Base-by-base conservation (phyloP, 1,140 invertebrate genomes). In the silkworm (Bombyx mori) region DNA sequence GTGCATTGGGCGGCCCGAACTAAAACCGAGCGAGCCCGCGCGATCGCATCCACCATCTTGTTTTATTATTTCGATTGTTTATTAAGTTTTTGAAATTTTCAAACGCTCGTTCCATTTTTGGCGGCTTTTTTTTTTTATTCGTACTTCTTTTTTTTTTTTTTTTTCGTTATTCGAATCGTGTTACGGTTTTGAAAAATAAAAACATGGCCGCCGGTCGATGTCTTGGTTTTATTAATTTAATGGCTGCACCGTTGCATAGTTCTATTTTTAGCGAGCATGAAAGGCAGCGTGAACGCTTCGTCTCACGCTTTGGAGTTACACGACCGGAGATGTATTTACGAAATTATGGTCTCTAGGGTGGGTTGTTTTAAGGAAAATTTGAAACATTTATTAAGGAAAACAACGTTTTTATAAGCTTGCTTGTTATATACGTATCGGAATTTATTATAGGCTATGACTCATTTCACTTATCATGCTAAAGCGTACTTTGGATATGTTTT, bases 1-100 rank as follows among this genome's bases (percentile, higher is more conserved):
- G 74, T 75, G 79, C 77, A 78, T 78, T 81, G 80, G 80, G 80
- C 80, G 80, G 80, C 75, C 55, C 62, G 60, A 65, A 62, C 67
- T 8, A 6, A 72, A 68, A 18, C 12, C 12, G 12, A 18, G 69
- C 68, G 71, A 70, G 68, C 65, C 68, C 71, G 67, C 75, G 74
- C 43, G 42, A 26, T 35, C 26, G 26, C 72, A 74, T 67, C 71
- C 72, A 35, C 26, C 26, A 35, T 35, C 26, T 35, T 35, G 26
- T 35, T 35, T 35, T 35, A 35, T 35, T 35, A 35, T 35, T 35
- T 35, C 26, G 26, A 18, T 35, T 35, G 26, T 35, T 35, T 35
- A 35, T 1, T 2, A 35, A 35, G 26, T 35, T 55, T 55, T 55
- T 44, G 26, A 55, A 55, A 46, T 55, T 45, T 45, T 46, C 4